Evolutionary conservation across 2,113 vertebrate genomes (phyloP).

Genomic region (Megaceryle maxima): DNA sequence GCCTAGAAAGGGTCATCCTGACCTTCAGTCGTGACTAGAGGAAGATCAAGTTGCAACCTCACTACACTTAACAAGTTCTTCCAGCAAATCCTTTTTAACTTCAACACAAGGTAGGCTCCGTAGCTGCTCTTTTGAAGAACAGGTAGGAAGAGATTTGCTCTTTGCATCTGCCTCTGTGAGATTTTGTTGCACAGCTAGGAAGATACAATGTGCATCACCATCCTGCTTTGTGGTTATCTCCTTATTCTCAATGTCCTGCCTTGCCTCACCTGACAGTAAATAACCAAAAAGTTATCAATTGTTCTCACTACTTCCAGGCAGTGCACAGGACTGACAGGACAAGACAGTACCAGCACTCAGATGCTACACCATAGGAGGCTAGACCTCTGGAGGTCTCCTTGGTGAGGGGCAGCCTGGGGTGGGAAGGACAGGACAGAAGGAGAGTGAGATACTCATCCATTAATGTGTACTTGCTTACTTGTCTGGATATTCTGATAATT

Average conservation of each 20-base stretch:
- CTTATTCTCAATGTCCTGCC: not conserved
- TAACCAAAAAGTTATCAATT: not conserved
- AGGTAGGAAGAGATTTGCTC: not conserved
- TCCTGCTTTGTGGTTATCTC: not conserved
- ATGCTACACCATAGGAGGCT: accelerated
- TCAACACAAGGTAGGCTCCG: not conserved
- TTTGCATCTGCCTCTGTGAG: not conserved
- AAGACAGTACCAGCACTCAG: not conserved
- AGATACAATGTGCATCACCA: not conserved
- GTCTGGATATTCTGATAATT: not conserved
- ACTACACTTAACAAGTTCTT: not conserved
- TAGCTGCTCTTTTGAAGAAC: not conserved
- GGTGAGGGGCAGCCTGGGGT: not conserved
- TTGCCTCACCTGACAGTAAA: not conserved
- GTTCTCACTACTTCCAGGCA: not conserved
- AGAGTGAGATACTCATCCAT: not conserved
- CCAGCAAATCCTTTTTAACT: not conserved
- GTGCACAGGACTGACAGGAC: not conserved
- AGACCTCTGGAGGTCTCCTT: not conserved
- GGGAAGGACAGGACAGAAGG: not conserved
- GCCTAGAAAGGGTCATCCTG: not conserved
- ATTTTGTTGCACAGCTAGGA: not conserved
- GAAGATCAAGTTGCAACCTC: not conserved
- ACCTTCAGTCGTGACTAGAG: not conserved
- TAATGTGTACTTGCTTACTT: not conserved